A percentile compares a stretch with the other conserved stretches of the same genome.
phyloP scores from a whole-genome alignment of 1,140 invertebrate genomes.

The Plutomurus gul region DNA sequence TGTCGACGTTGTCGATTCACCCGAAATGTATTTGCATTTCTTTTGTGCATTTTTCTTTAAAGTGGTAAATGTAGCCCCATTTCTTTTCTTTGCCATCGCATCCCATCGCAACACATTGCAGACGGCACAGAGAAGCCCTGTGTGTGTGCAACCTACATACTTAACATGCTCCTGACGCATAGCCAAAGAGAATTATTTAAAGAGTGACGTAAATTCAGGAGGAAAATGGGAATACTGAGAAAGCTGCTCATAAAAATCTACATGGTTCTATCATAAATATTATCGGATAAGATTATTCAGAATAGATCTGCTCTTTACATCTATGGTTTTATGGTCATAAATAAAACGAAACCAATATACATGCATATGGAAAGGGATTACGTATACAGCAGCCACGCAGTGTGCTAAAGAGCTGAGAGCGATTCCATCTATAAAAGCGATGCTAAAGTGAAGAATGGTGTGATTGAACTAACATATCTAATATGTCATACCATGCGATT shows the following conservation, averaged over 20 bases:
- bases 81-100: background rate
- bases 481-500: background rate
- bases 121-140: background rate
- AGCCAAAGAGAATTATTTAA: constrained; percentile 1
- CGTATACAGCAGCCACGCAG: too few relatives aligned
- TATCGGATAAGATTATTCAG: constrained; percentile 10
- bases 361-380: background rate
- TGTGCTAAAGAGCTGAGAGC: too few relatives aligned
- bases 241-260: too few relatives aligned
- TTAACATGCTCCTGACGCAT: background rate
- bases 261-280: constrained; percentile 17
- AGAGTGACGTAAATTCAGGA: background rate
- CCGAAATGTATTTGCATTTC: background rate
- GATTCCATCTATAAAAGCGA: too few relatives aligned
- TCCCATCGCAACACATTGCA: background rate
- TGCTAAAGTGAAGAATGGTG: background rate
- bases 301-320: background rate
- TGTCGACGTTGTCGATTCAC: background rate
- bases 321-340: too few relatives aligned
- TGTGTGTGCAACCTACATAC: background rate
- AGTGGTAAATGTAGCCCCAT: background rate
- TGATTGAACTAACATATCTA: background rate
- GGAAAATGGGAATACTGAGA: too few relatives aligned
- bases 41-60: constrained; percentile 15
- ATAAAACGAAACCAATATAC: too few relatives aligned